Base-by-base conservation (phyloP, 2,888 invertebrate genomes). In the Brachyopa scutellaris region DNA sequence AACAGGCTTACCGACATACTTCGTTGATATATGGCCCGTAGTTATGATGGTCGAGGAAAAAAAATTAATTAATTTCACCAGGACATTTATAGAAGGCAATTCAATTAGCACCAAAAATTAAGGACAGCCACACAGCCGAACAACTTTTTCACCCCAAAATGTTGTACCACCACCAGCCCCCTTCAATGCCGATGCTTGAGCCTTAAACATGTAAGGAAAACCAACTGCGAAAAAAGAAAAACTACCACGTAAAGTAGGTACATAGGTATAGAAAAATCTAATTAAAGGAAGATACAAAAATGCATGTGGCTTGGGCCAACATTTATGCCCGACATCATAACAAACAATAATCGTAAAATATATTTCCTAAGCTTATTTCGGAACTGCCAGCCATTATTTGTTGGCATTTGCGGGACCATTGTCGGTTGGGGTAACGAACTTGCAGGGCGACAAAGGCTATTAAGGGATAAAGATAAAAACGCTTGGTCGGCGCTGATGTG, bases 191-290 rank as follows among this genome's bases (percentile, higher is more conserved):
- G 36, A 26, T 47, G 19, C 59, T 36, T 9, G 47, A 19, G 66
- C 67, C 59, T 36, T 9, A 40, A 19, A 70, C 67, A 73, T 70
- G 59, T 77, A 33, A 49, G 26, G 26, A 53, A 26, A 78, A 6
- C 33, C 15, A 74, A 67, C 57, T 23, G 8, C 9, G 26, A 45
- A 67, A 55, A 38, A n/a, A n/a, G n/a, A n/a, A n/a, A n/a, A n/a
- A n/a, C n/a, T n/a, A n/a, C n/a, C n/a, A n/a, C n/a, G n/a, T n/a
- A n/a, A n/a, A n/a, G n/a, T n/a, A n/a, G 26, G 51, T 83, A 84
- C 84, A 84, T 84, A n/a, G 84, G 76, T 21, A 51, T 57, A 76
- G 62, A 84, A n/a, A n/a, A 79, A 76, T 84, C 83, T 84, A 84
- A 84, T 84, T 84, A 84, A 84, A 79, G 83, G 79, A 76, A 66